phyloP scores from a whole-genome alignment of 2,888 invertebrate genomes.

The Euclidia mi region DNA sequence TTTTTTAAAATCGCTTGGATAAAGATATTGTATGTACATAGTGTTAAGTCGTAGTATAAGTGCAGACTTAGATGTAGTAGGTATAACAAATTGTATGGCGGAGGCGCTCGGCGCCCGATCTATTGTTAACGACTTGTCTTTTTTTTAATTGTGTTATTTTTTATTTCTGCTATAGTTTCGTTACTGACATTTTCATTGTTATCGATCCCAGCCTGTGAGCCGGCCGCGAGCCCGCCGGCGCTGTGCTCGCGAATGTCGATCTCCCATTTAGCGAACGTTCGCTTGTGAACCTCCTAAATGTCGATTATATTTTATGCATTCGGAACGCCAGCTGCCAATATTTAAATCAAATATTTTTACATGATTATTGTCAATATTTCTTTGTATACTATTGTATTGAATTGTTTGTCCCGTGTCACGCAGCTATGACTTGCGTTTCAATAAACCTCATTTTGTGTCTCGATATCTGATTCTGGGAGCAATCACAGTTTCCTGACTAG shows the following conservation, averaged over 20 bases:
- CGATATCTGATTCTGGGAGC: slow-evolving; percentile 20
- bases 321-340: slow-evolving; percentile 41
- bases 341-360: slow-evolving; percentile 43
- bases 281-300: slow-evolving; percentile 36
- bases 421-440: slow-evolving; percentile 19
- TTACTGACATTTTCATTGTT: slow-evolving; percentile 67
- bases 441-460: slow-evolving; percentile 25
- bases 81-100: slow-evolving; percentile 88
- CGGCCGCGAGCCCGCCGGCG: slow-evolving; percentile 11
- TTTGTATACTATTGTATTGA: slow-evolving; percentile 43
- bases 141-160: slow-evolving; percentile 69
- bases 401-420: slow-evolving; percentile 33
- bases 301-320: slow-evolving; percentile 46
- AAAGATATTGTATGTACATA: slow-evolving; percentile 87
- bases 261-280: slow-evolving; percentile 43
- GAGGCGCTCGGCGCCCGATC: slow-evolving; percentile 62
- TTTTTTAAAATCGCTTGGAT: slow-evolving; percentile 87
- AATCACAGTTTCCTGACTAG: slow-evolving; percentile 28
- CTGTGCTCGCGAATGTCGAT: slow-evolving; percentile 33
- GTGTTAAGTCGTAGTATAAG: slow-evolving; percentile 85
- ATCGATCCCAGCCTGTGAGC: slow-evolving; percentile 40
- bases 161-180: slow-evolving; percentile 69
- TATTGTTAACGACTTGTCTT: slow-evolving; percentile 65
- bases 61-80: slow-evolving; percentile 88
- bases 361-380: slow-evolving; percentile 45